Conservation (phyloP, 2,888 invertebrate species). For the Sicus ferrugineus region DNA sequence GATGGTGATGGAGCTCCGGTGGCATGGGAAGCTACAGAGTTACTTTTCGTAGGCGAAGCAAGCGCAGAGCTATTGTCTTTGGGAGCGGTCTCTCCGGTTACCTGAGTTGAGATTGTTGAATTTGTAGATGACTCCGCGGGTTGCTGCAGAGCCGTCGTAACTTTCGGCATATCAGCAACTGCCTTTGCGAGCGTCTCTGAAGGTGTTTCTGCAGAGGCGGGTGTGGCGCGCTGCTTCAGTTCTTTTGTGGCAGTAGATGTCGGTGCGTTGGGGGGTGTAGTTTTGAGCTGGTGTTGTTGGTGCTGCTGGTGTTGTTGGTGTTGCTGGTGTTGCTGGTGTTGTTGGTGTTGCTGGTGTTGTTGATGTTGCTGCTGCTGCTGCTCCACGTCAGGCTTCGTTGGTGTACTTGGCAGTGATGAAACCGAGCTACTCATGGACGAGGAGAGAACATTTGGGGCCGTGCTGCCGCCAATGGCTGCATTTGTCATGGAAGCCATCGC, state of each 20-base stretch:
- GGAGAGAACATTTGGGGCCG: constrained; percentile 38
- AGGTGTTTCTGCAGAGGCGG: constrained; percentile 13
- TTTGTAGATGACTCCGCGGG: constrained; percentile 27
- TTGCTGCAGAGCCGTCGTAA: constrained; percentile 21
- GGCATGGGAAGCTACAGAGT: background rate
- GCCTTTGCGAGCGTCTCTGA: constrained; percentile 4
- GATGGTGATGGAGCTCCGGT: constrained; percentile 20
- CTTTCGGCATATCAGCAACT: background rate
- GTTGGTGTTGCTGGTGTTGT: too few species aligned
- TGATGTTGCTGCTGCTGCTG: constrained; percentile 37
- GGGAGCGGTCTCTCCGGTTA: background rate
- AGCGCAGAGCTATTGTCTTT: constrained; percentile 27
- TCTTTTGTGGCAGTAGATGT: constrained; percentile 27
- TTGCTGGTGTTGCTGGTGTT: too few species aligned
- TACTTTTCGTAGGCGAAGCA: constrained; percentile 22
- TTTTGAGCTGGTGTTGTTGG: too few species aligned
- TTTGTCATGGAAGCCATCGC: constrained; percentile 62
- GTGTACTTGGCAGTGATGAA: constrained; percentile 50
- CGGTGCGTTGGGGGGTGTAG: constrained; percentile 22
- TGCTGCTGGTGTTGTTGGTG: too few species aligned
- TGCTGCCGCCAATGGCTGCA: constrained; percentile 44
- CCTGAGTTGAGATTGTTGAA: constrained; percentile 10
- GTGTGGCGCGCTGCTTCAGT: constrained; percentile 29
- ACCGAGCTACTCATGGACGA: constrained; percentile 43
- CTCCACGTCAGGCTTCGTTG: constrained; percentile 40